Percentiles rank a stretch among this genome's conserved stretches.
phyloP scores from a whole-genome alignment of 2,888 invertebrate species.

The Clanis bilineata region DNA sequence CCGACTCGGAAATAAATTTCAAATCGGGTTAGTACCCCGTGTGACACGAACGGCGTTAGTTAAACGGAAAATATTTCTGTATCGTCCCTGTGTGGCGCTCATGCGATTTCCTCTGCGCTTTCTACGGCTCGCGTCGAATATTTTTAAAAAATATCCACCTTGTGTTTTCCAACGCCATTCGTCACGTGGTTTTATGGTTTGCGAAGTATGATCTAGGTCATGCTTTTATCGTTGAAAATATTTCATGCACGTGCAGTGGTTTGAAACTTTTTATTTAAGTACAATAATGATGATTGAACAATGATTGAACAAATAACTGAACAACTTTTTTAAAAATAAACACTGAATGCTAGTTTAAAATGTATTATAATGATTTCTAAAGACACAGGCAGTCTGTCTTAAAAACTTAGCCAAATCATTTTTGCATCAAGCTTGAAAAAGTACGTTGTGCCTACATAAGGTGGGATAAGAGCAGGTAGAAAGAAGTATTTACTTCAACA shows the following conservation, averaged over 20 bases:
- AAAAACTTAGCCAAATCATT: too few relatives aligned
- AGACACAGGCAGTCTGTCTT: too few relatives aligned
- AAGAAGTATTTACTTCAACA: background rate
- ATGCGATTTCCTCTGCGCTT: constrained; percentile 56
- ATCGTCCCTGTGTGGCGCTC: constrained; percentile 60
- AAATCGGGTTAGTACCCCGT: constrained; percentile 60
- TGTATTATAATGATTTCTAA: too few relatives aligned
- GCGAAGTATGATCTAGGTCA: background rate
- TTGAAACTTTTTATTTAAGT: too few relatives aligned
- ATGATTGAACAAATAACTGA: too few relatives aligned
- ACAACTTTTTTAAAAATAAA: background rate
- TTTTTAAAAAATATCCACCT: background rate
- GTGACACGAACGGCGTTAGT: constrained; percentile 60
- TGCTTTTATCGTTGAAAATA: background rate
- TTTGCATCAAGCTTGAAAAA: too few relatives aligned
- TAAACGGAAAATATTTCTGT: constrained; percentile 73
- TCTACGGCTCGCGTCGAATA: constrained; percentile 19
- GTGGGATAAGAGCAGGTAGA: too few relatives aligned
- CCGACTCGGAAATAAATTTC: constrained; percentile 63
- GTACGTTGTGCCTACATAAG: too few relatives aligned
- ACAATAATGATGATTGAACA: too few relatives aligned
- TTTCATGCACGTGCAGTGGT: background rate
- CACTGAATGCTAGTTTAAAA: too few relatives aligned
- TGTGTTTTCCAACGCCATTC: background rate
- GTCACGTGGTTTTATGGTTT: background rate